Evolutionary conservation across 2,113 vertebrate species (phyloP).

Genomic region (Tauraco erythrolophus): DNA sequence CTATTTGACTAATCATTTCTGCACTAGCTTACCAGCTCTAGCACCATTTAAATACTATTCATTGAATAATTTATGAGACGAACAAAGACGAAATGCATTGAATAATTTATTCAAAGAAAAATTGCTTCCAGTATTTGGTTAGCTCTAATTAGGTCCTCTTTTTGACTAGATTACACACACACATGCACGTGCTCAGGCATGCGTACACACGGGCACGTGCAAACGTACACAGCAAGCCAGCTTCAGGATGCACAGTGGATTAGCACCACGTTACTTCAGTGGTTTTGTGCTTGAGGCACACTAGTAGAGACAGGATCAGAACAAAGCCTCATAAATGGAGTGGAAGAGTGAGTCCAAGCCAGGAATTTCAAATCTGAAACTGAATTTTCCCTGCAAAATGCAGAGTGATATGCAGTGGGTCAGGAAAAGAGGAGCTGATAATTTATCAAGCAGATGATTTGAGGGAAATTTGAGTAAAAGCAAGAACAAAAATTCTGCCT

Average conservation of each 20-base stretch:
- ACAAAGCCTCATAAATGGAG: background rate
- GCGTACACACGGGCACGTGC: fast-evolving
- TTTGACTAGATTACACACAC: background rate
- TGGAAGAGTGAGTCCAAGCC: background rate
- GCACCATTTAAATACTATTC: background rate
- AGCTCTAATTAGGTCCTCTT: slow-evolving; percentile 47
- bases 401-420: background rate
- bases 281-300: background rate
- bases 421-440: background rate
- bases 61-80: slow-evolving; percentile 50
- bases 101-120: slow-evolving; percentile 62
- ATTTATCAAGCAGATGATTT: background rate
- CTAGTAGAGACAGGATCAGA: background rate
- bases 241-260: background rate
- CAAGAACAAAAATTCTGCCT: background rate
- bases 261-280: background rate
- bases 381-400: background rate
- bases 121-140: slow-evolving; percentile 46
- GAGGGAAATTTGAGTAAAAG: background rate
- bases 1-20: slow-evolving; percentile 23
- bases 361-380: background rate
- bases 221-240: background rate
- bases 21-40: background rate
- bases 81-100: slow-evolving; percentile 48
- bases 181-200: background rate